Percentiles rank a stretch among this genome's conserved stretches.
Evolutionary conservation across 2,113 vertebrate species (phyloP).

Genomic region (Antechinus flavipes): DNA sequence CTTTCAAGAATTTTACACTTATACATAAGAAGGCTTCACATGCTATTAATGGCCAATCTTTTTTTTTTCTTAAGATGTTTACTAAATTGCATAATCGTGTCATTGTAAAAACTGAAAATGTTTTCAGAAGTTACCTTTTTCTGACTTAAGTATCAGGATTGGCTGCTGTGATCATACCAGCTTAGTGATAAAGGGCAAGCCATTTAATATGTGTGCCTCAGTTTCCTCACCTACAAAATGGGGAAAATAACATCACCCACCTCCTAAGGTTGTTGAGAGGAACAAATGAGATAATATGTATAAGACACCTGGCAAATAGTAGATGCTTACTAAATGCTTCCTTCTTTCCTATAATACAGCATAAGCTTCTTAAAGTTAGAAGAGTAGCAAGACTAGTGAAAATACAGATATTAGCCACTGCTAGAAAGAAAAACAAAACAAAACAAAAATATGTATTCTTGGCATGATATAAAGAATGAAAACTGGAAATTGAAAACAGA

Average conservation of each 20-base stretch:
- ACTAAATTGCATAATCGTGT: conserved; percentile 77
- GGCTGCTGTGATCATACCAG: neutral
- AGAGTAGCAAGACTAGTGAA: neutral
- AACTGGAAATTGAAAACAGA: neutral
- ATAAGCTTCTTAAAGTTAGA: neutral
- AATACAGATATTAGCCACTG: neutral
- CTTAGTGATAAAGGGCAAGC: neutral
- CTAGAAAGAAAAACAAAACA: neutral
- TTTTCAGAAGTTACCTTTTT: conserved; percentile 61
- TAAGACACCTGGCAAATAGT: neutral
- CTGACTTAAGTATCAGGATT: neutral
- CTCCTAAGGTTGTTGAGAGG: neutral
- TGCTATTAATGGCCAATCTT: conserved; percentile 59
- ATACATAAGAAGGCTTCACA: conserved; percentile 52
- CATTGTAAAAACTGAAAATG: conserved; percentile 65
- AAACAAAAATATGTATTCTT: neutral
- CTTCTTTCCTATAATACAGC: conserved; percentile 4
- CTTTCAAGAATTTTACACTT: conserved; percentile 62
- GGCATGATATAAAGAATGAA: neutral
- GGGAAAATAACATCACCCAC: neutral
- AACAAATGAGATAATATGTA: neutral
- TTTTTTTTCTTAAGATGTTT: conserved; percentile 64
- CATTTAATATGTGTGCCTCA: neutral
- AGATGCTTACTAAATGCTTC: neutral
- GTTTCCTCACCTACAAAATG: neutral